Percentiles rank a stretch among this genome's conserved stretches.
phyloP scores from a whole-genome alignment of 35 echinoderm and acorn worm genomes.

The Strongylocentrotus purpuratus region DNA sequence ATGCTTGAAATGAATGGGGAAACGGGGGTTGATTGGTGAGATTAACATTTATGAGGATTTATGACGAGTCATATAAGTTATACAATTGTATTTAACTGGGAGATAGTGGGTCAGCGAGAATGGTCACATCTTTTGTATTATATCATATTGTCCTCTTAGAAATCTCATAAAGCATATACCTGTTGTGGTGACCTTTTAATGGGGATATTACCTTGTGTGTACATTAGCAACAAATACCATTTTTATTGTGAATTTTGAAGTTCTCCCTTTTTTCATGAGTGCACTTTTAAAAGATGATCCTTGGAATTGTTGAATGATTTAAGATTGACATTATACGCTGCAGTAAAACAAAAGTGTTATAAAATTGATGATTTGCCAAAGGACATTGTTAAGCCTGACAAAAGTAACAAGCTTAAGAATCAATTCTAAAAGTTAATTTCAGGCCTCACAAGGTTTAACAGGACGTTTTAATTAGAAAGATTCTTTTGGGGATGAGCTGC shows the following conservation, averaged over 20 bases:
- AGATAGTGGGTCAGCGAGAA: neutral
- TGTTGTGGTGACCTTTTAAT: neutral
- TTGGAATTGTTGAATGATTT: neutral
- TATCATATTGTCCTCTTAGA: neutral
- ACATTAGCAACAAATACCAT: neutral
- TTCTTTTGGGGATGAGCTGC: neutral
- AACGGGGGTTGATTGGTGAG: neutral
- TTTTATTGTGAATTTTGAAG: neutral
- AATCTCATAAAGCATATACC: neutral
- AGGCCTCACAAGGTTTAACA: neutral
- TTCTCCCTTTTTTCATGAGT: neutral
- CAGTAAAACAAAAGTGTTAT: neutral
- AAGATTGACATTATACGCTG: neutral
- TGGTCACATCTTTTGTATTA: neutral
- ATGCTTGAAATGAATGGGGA: neutral
- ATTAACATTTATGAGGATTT: constrained; percentile 14
- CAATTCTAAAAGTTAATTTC: neutral
- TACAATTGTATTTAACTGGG: neutral
- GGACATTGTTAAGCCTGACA: neutral
- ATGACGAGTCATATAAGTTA: neutral
- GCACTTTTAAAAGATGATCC: neutral
- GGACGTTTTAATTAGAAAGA: neutral
- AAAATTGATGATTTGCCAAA: neutral
- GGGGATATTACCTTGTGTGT: neutral
- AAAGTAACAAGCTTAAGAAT: neutral